Base-by-base conservation (phyloP, 1,140 invertebrate species). In the Drosophila sp. region DNA sequence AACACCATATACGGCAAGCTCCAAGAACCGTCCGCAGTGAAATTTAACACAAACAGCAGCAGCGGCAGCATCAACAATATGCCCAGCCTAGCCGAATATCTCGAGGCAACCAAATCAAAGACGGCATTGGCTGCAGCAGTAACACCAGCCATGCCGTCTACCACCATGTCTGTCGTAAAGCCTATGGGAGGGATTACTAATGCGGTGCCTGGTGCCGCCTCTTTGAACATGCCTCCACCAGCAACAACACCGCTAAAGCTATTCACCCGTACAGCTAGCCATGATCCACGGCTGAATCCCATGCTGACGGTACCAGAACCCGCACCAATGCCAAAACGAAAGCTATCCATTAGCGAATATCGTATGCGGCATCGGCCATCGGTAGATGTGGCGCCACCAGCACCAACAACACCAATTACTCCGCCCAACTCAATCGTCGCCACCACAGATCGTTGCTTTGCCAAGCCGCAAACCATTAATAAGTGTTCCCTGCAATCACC, bases 261-360 rank as follows among this genome's bases (percentile, higher is more conserved):
- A 17, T 81, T 83, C 25, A 91, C 90, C 3, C 81, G 90, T 6
- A 90, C 91, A 0, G 91, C 90, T 30, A 92, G 90, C 57, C 85
- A 91, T 55, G 91, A 92, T 90, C 91, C 91, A 1, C 82, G 91
- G 0, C 62, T 92, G 10, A 92, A 92, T 74, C 91, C 91, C 4
- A 87, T 77, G 66, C 65, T 92, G 0, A 91, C 77, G 5, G 79
- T 86, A 7, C 91, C 91, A 0, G 91, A 91, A 47, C 89, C 91
- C 3, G 76, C 84, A 11, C 87, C 87, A 4, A 90, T 86, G 71
- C 91, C 91, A 4, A 92, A 92, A 35, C 85, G 91, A 2, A 92
- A 92, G 71, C 75, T 92, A 0, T 92, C 91, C 7, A 92, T 92
- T 3, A 92, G 91, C 56, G 91, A 92, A 66, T 92, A 92, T 60